Evolutionary conservation across 1,140 invertebrate species (phyloP).

Genomic region (Zaprionus ghesquierei): DNA sequence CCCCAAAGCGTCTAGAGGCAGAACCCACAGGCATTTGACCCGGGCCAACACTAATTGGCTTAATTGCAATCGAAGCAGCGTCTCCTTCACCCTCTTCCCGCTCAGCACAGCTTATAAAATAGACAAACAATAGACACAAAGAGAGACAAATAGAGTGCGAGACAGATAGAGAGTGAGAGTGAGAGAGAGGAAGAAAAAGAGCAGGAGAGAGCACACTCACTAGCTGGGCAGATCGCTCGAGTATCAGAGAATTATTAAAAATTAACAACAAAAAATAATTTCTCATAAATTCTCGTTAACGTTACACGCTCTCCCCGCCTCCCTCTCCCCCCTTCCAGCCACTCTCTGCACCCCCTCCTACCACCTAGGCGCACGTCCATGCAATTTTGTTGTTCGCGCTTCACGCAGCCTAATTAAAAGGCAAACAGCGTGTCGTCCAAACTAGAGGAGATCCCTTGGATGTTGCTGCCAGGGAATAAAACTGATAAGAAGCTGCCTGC

Average conservation of each 20-base stretch:
- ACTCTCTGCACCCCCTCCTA: background rate
- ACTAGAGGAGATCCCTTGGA: slow-evolving; percentile 37
- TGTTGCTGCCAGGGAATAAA: slow-evolving; percentile 19
- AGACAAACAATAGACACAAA: slow-evolving; percentile 53
- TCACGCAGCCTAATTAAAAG: slow-evolving; percentile 78
- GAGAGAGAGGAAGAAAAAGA: slow-evolving; percentile 9
- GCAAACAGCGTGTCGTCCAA: slow-evolving; percentile 56
- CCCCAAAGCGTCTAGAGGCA: background rate
- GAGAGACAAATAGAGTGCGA: slow-evolving; percentile 10
- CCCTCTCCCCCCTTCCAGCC: background rate
- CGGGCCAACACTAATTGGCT: slow-evolving; percentile 63
- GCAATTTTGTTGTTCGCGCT: slow-evolving; percentile 56
- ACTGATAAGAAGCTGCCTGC: background rate
- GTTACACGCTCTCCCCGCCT: background rate
- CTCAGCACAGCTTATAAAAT: slow-evolving; percentile 45
- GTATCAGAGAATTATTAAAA: slow-evolving; percentile 72
- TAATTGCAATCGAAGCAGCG: slow-evolving; percentile 58
- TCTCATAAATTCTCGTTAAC: slow-evolving; percentile 81
- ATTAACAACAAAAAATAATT: slow-evolving; percentile 80
- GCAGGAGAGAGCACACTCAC: too few species aligned
- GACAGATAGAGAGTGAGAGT: slow-evolving; percentile 5
- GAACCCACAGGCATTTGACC: slow-evolving; percentile 49
- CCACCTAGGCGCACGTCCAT: slow-evolving; percentile 21
- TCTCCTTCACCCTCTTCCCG: background rate
- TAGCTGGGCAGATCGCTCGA: background rate